Evolutionary conservation across 2,888 invertebrate species (phyloP).

Genomic region (Drosophila nr. medialis): DNA sequence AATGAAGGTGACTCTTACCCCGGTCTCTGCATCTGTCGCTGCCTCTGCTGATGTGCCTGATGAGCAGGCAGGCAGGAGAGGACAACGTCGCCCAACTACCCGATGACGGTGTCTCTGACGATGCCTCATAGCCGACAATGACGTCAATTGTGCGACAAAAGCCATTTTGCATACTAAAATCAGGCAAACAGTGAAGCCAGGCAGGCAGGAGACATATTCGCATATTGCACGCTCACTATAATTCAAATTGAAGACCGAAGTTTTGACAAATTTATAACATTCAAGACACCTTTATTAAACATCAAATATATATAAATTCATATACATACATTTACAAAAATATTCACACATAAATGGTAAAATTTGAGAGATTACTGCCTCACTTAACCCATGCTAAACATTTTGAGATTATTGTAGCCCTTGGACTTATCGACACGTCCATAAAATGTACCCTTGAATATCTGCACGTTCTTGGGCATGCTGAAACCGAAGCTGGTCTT

Average conservation of each 20-base stretch:
- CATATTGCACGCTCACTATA: conserved; percentile 38
- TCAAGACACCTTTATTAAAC: conserved; percentile 39
- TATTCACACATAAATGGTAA: neutral
- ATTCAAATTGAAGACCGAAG: conserved; percentile 42
- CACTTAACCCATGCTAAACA: conserved; percentile 79
- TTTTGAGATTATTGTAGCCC: conserved; percentile 82
- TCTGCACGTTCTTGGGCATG: conserved; percentile 38
- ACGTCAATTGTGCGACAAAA: conserved; percentile 73
- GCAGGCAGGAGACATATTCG: conserved; percentile 8
- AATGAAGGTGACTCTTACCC: conserved; percentile 42
- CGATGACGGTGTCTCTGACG: conserved; percentile 37
- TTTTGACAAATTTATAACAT: conserved; percentile 54
- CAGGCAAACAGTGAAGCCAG: conserved; percentile 34
- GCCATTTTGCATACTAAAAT: conserved; percentile 80
- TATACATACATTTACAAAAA: neutral
- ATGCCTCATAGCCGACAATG: conserved; percentile 59
- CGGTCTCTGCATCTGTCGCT: conserved; percentile 29
- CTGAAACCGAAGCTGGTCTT: conserved; percentile 46
- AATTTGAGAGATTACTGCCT: neutral
- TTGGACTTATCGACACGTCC: conserved; percentile 82
- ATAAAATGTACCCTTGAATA: conserved; percentile 69
- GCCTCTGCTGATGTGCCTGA: conserved; percentile 23
- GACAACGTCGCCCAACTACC: conserved; percentile 42
- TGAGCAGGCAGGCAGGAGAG: conserved; percentile 38
- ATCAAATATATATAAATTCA: conserved; percentile 8